phyloP scores from a whole-genome alignment of 2,888 invertebrate genomes.

The Chalcosyrphus nemorum region DNA sequence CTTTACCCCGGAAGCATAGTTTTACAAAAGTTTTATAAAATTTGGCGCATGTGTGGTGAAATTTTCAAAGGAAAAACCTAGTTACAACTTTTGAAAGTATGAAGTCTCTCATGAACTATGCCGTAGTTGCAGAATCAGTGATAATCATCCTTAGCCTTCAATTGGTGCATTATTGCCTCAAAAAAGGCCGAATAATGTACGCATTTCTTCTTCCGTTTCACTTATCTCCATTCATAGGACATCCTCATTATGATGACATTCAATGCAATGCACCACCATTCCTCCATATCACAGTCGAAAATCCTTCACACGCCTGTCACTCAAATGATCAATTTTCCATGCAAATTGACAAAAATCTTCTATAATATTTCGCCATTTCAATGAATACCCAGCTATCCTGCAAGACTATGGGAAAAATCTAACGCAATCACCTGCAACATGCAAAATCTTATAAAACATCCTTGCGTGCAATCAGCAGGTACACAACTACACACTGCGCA shows the following conservation, averaged over 20 bases:
- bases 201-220: background rate
- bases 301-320: slow-evolving; percentile 68
- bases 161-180: too few relatives aligned
- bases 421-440: slow-evolving; percentile 71
- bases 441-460: slow-evolving; percentile 48
- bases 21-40: too few relatives aligned
- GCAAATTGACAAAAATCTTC: slow-evolving; percentile 60
- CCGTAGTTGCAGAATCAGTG: too few relatives aligned
- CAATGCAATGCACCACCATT: slow-evolving; percentile 11
- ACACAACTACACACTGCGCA: background rate
- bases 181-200: too few relatives aligned
- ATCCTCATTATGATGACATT: background rate
- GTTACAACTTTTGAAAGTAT: too few relatives aligned
- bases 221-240: background rate
- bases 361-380: slow-evolving; percentile 33
- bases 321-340: slow-evolving; percentile 72
- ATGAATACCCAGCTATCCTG: slow-evolving; percentile 19
- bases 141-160: too few relatives aligned
- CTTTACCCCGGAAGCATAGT: too few relatives aligned
- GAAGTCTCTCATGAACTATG: too few relatives aligned
- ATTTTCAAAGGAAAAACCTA: too few relatives aligned
- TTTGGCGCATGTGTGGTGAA: too few relatives aligned
- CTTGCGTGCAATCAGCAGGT: slow-evolving; percentile 48
- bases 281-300: slow-evolving; percentile 20
- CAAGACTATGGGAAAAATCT: slow-evolving; percentile 54